A percentile compares a stretch with the other conserved stretches of the same genome.
phyloP scores from a whole-genome alignment of 2,113 vertebrate species.

The Myotis yumanensis region DNA sequence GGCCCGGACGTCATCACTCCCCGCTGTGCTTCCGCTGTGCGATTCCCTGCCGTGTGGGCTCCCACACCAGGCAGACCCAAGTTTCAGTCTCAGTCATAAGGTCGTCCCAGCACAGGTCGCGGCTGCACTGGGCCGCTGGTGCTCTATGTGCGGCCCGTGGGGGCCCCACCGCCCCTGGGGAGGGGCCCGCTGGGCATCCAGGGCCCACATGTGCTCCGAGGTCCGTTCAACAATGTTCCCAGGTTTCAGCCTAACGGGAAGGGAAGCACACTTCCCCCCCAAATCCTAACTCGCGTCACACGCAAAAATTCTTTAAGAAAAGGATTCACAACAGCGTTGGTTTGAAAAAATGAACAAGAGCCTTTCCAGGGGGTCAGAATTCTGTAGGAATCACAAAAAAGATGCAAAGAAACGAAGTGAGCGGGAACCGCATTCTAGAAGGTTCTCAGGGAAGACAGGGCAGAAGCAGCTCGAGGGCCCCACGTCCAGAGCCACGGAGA shows the following conservation, averaged over 20 bases:
- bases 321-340: not conserved
- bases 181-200: accelerated
- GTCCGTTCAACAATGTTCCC: accelerated
- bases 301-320: not conserved
- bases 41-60: accelerated
- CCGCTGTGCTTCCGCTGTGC: accelerated
- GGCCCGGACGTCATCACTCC: accelerated
- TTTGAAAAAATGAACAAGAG: not conserved
- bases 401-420: accelerated
- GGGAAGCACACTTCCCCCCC: accelerated
- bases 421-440: accelerated
- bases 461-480: accelerated
- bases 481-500: not conserved
- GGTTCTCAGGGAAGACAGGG: accelerated
- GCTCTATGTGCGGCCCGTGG: accelerated
- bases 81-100: accelerated
- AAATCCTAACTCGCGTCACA: not conserved
- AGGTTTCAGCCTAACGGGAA: accelerated
- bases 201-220: accelerated
- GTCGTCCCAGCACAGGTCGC: accelerated
- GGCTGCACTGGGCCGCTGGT: accelerated
- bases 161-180: accelerated
- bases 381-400: not conserved
- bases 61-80: accelerated
- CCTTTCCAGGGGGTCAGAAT: not conserved